Base-by-base conservation (phyloP, 2,888 invertebrate genomes). In the Ligdia adustata region DNA sequence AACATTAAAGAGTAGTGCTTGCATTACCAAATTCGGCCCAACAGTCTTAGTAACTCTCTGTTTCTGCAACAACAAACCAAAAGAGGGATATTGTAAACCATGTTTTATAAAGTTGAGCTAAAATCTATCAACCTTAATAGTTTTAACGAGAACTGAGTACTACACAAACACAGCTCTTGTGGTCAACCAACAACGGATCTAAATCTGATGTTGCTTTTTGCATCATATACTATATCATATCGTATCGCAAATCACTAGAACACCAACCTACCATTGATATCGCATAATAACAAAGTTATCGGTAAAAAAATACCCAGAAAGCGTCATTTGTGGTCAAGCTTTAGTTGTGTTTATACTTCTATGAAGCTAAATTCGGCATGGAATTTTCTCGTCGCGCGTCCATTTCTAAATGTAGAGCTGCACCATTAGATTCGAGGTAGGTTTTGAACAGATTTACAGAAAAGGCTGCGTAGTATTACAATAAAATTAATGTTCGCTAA, bases 391-490 rank as follows among this genome's bases (percentile, higher is more conserved):
- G 54, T 7, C 48, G 53, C 1, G 52, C 57, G 15, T 59, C 69
- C 18, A 31, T 66, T 11, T 52, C 52, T 1, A 76, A 76, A 57
- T 51, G 61, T 9, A 61, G 57, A 9, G 34, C 57, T 6, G 13
- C 76, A 4, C 51, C 68, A n/a, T 55, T 69, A 5, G 64, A 60
- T 15, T 55, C 64, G 24, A 71, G 66, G 81, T 81, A 55, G 68
- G 69, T 47, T 11, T 4, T 31, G 9, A n/a, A 16, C 16, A 9
- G 2, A 7, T 9, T 9, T 15, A 31, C 13, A 33, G 16, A 9
- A 11, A 3, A 7, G n/a, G n/a, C n/a, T n/a, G n/a, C n/a, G n/a
- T n/a, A n/a, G n/a, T n/a, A n/a, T n/a, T n/a, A n/a, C n/a, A n/a
- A n/a, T n/a, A n/a, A n/a, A n/a, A n/a, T n/a, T n/a, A n/a, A n/a